Percentiles rank a stretch among this genome's conserved stretches.
Evolutionary conservation across 1,140 invertebrate species (phyloP).

Genomic region (Sinella curviseta): DNA sequence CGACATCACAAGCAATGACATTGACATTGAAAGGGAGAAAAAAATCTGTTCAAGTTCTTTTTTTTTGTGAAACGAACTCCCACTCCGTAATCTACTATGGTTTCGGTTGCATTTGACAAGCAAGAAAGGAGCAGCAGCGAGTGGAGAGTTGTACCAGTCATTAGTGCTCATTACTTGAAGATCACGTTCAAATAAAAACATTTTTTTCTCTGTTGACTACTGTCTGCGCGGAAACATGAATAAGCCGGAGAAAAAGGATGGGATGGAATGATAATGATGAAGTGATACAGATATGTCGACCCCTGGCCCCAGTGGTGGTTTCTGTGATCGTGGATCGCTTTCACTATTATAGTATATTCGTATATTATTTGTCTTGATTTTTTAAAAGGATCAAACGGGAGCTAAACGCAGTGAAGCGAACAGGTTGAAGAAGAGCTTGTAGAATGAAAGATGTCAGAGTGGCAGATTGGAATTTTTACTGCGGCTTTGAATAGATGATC

Average conservation of each 20-base stretch:
- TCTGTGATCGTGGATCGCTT: background rate
- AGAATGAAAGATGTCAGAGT: too few species aligned
- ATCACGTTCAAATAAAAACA: conserved; percentile 26
- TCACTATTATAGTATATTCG: too few species aligned
- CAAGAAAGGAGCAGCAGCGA: background rate
- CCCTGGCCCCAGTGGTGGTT: background rate
- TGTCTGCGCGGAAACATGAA: background rate
- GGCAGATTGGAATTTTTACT: too few species aligned
- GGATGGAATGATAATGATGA: background rate
- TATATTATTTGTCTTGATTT: too few species aligned
- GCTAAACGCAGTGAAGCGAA: too few species aligned
- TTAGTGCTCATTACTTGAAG: conserved; percentile 24
- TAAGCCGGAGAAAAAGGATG: background rate
- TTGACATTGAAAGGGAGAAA: background rate
- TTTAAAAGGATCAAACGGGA: too few species aligned
- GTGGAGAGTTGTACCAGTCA: background rate
- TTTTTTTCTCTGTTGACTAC: background rate
- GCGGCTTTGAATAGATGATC: too few species aligned
- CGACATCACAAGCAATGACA: background rate
- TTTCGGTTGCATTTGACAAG: background rate
- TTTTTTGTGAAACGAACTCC: background rate
- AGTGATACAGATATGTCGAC: background rate
- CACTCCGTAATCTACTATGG: background rate
- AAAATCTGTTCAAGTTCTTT: background rate
- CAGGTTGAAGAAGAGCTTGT: too few species aligned